Conservation (phyloP, 2,113 vertebrate genomes). For the Notarius quadriscutis region DNA sequence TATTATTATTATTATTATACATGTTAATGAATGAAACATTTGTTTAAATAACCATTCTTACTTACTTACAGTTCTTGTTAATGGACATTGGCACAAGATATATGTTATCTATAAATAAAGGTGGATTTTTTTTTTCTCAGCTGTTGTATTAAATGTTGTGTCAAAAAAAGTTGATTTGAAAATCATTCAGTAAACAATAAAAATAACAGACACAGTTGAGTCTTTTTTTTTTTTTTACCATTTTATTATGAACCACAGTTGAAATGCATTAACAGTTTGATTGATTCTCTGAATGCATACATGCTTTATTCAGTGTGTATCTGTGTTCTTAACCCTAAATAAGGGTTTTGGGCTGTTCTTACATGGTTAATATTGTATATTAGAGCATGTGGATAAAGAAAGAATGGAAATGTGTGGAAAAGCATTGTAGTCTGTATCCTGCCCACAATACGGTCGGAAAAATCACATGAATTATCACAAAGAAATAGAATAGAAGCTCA, state of each 20-base stretch:
- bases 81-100: background rate
- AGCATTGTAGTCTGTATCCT: constrained; percentile 21
- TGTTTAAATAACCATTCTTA: background rate
- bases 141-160: background rate
- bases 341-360: background rate
- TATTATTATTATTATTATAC: background rate
- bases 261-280: background rate
- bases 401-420: background rate
- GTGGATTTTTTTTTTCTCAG: background rate
- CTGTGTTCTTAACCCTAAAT: background rate
- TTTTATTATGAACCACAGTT: constrained; percentile 1
- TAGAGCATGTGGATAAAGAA: background rate
- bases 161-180: background rate
- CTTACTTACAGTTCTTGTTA: background rate
- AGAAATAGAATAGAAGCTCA: constrained; percentile 25
- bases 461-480: constrained; percentile 27
- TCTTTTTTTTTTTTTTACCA: background rate
- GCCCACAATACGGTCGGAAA: constrained; percentile 1
- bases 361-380: background rate
- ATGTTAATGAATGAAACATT: background rate
- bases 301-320: background rate
- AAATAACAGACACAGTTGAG: background rate
- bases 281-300: background rate
- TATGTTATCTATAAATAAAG: background rate
- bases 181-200: background rate